Evolutionary conservation across 2,113 vertebrate species (phyloP).

Genomic region (Chamaea fasciata): DNA sequence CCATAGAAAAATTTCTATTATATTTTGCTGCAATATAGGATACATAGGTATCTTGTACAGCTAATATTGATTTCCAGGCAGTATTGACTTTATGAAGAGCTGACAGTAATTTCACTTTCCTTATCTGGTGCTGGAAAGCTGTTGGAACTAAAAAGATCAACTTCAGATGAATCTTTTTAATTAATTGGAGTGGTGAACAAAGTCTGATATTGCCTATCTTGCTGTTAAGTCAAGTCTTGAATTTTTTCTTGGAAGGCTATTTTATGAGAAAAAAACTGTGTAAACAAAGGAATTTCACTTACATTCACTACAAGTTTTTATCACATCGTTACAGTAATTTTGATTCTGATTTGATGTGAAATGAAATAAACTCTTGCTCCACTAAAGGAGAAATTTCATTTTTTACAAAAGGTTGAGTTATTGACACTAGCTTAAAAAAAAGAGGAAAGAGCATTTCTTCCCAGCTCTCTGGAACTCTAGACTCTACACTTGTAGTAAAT

Average conservation of each 20-base stretch:
- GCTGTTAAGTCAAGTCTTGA: neutral
- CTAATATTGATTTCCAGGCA: neutral
- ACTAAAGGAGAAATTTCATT: neutral
- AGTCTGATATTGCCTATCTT: neutral
- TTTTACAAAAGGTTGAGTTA: neutral
- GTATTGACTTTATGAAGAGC: neutral
- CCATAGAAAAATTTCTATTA: accelerated
- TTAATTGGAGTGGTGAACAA: neutral
- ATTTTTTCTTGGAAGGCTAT: neutral
- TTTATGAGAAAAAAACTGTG: neutral
- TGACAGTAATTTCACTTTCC: neutral
- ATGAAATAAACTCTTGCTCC: neutral
- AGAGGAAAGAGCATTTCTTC: accelerated
- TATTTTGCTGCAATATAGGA: neutral
- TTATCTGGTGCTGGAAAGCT: neutral
- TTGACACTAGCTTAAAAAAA: neutral
- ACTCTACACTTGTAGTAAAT: neutral
- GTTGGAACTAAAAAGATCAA: neutral
- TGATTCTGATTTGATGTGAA: neutral
- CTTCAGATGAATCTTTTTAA: neutral
- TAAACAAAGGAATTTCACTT: neutral
- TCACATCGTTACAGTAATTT: neutral
- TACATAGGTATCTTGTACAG: neutral
- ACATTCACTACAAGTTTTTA: neutral
- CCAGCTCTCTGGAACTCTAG: neutral